Evolutionary conservation across 2,888 invertebrate species (phyloP).

Genomic region (Elgonia sp.): DNA sequence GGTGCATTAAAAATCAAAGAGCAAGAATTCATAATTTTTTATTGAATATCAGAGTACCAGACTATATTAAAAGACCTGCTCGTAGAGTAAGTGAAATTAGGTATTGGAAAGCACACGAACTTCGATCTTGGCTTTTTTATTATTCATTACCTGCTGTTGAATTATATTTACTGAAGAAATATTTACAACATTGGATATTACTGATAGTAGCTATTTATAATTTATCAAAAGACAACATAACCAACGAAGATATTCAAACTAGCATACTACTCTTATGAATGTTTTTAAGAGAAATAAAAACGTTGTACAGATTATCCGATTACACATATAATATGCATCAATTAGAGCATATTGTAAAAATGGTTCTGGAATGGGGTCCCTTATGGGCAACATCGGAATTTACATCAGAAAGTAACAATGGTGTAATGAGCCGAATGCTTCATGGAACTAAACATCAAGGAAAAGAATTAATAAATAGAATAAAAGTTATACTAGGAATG

Average conservation of each 20-base stretch:
- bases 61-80: constrained; percentile 15
- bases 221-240: constrained; percentile 9
- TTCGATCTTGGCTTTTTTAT: not conserved
- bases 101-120: constrained; percentile 24
- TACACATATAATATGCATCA: constrained; percentile 23
- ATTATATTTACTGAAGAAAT: not conserved
- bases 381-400: constrained; percentile 5
- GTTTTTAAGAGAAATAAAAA: constrained; percentile 22
- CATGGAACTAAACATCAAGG: constrained; percentile 16
- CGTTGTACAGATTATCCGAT: not conserved
- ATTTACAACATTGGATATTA: constrained; percentile 28
- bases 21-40: no score
- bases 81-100: not conserved
- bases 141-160: constrained; percentile 12
- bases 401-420: no score
- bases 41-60: constrained; percentile 11
- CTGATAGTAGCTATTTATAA: not conserved
- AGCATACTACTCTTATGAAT: constrained; percentile 2
- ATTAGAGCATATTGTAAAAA: not conserved
- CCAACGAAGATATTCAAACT: not conserved
- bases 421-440: not conserved
- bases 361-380: constrained; percentile 3
- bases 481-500: not conserved
- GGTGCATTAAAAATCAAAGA: no score
- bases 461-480: not conserved